Evolutionary conservation across 2,113 vertebrate species (phyloP), one percentile per base, ranked within the genome.

Genomic region (Xiphophorus couchianus): DNA sequence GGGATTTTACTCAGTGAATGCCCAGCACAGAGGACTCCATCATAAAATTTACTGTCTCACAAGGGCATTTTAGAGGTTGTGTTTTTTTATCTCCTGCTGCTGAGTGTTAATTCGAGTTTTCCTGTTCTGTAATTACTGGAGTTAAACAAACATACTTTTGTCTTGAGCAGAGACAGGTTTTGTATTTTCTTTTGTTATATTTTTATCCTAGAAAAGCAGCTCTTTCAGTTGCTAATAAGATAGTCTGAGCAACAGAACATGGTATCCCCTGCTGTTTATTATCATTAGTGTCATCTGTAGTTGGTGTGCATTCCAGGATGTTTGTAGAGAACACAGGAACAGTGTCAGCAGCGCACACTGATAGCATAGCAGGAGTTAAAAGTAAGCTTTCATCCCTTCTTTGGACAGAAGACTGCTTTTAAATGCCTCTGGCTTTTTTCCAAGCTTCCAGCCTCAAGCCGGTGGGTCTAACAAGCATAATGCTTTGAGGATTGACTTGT

Each of bases 401-500:
- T 88, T 87, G 84, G 89, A 87, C 83, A 78, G 86, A 90, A 91
- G 84, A 77, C 89, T 80, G 83, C 87, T 91, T 89, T 90, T 88
- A 91, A 88, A 91, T 89, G 85, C 90, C 86, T 78, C 82, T 89
- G 77, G 90, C 84, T 88, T 89, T 90, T 80, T 90, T 89, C 78
- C 93, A 83, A 89, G 81, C 77, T 85, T 82, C 86, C 83, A 83
- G 83, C 84, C 85, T 79, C 76, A 73, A 88, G 89, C 87, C 82
- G 86, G 78, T 65, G 85, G 84, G 85, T 86, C 83, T 93, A 91
- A 92, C 90, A 91, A 93, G 91, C 86, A 89, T 89, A 85, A 92
- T 91, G 89, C 89, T 91, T 91, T 91, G 86, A 93, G 86, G 84
- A 89, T 89, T 93, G 92, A 92, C 87, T 90, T 84, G 83, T 90